Evolutionary conservation across 2,888 invertebrate species (phyloP).

Genomic region (Polia nebulosa): DNA sequence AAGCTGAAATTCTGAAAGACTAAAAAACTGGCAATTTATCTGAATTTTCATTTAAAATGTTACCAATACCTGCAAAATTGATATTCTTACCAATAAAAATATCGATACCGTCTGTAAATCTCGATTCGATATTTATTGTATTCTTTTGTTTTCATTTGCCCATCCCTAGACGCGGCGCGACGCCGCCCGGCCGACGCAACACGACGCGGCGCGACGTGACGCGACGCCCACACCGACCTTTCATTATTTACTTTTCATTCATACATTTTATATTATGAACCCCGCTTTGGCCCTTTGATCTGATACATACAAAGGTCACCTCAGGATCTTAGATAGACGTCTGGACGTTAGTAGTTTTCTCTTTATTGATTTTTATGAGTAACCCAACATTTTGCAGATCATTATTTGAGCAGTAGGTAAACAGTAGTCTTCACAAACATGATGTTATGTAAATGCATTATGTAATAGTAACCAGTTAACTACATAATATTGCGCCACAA

Average conservation of each 20-base stretch:
- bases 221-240: slow-evolving; percentile 67
- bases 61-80: no score
- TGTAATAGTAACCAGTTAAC: slow-evolving; percentile 49
- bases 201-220: slow-evolving; percentile 28
- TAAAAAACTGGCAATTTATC: no score
- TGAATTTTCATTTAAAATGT: no score
- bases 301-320: slow-evolving; percentile 41
- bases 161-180: slow-evolving; percentile 28
- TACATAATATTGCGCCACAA: slow-evolving; percentile 50
- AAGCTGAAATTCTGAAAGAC: no score
- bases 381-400: not conserved
- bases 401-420: slow-evolving; percentile 9
- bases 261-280: slow-evolving; percentile 46
- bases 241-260: slow-evolving; percentile 65
- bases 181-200: slow-evolving; percentile 25
- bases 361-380: slow-evolving; percentile 1
- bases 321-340: slow-evolving; percentile 7
- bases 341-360: slow-evolving; percentile 6
- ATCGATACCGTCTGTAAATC: not conserved
- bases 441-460: slow-evolving; percentile 47
- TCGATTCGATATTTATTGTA: not conserved
- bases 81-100: not conserved
- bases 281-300: slow-evolving; percentile 40
- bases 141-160: not conserved
- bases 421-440: slow-evolving; percentile 23